Conservation (phyloP, 30 jellyfish, hydroid and myxozoan species). For the Mastigias papua region DNA sequence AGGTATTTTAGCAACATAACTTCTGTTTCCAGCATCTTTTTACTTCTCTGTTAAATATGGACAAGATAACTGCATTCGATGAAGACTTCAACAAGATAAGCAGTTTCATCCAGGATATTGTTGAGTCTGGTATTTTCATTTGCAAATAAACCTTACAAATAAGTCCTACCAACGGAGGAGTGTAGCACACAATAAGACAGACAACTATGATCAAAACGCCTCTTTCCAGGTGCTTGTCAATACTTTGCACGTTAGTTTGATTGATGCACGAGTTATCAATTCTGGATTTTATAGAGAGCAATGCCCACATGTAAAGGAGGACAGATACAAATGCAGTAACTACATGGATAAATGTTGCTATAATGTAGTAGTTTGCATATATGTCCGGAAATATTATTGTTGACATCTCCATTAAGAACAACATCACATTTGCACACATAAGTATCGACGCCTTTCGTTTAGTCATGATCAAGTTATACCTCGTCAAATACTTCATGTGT, state of each 20-base stretch:
- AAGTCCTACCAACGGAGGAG: neutral
- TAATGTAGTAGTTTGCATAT: neutral
- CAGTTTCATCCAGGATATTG: neutral
- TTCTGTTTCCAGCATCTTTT: neutral
- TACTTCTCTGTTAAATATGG: conserved; percentile 2
- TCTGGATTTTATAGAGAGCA: neutral
- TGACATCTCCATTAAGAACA: neutral
- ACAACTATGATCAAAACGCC: neutral
- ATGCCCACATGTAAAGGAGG: neutral
- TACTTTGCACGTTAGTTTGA: neutral
- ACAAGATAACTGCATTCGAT: neutral
- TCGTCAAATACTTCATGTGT: conserved; percentile 53
- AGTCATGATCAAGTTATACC: conserved; percentile 38
- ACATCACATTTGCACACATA: neutral
- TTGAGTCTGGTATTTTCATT: neutral
- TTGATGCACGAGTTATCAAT: neutral
- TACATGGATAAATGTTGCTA: neutral
- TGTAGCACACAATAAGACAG: neutral
- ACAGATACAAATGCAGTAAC: neutral
- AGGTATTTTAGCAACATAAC: neutral
- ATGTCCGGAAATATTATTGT: conserved; percentile 1
- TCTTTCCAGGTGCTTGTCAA: neutral
- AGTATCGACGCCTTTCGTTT: neutral
- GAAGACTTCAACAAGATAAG: neutral
- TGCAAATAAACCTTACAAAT: neutral